Evolutionary conservation across 2,113 vertebrate genomes (phyloP).

Genomic region (Colius striatus): DNA sequence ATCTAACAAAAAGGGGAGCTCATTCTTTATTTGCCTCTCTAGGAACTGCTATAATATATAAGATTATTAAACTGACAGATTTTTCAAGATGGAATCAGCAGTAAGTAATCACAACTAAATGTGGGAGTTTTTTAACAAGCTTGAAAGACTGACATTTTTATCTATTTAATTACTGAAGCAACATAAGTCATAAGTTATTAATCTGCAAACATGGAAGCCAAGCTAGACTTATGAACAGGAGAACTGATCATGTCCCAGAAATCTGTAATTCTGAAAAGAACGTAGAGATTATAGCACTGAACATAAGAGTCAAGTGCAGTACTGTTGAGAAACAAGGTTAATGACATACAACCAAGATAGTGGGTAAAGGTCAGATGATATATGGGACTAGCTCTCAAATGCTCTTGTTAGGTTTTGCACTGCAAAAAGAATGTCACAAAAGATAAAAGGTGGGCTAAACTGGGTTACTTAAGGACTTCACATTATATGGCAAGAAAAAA

Average conservation of each 20-base stretch:
- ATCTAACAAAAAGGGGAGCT: neutral
- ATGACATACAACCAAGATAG: neutral
- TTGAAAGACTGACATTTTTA: neutral
- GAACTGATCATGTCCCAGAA: neutral
- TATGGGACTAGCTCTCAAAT: neutral
- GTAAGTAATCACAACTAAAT: neutral
- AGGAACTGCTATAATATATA: neutral
- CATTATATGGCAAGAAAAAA: neutral
- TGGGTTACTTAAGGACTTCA: neutral
- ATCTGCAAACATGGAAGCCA: neutral
- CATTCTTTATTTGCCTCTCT: neutral
- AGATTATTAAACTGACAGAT: neutral
- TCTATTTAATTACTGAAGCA: neutral
- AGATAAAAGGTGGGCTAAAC: neutral
- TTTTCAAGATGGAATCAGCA: neutral
- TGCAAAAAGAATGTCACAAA: neutral
- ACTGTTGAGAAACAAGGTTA: neutral
- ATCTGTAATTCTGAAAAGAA: neutral
- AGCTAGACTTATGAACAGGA: neutral
- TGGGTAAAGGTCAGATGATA: neutral
- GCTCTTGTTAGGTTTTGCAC: neutral
- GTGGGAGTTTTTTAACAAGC: neutral
- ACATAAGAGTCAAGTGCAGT: neutral
- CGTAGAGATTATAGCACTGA: neutral
- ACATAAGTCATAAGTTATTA: neutral